A percentile compares a stretch with the other conserved stretches of the same genome.
Evolutionary conservation across 2,113 vertebrate species (phyloP).

Genomic region (Eonycteris spelaea): DNA sequence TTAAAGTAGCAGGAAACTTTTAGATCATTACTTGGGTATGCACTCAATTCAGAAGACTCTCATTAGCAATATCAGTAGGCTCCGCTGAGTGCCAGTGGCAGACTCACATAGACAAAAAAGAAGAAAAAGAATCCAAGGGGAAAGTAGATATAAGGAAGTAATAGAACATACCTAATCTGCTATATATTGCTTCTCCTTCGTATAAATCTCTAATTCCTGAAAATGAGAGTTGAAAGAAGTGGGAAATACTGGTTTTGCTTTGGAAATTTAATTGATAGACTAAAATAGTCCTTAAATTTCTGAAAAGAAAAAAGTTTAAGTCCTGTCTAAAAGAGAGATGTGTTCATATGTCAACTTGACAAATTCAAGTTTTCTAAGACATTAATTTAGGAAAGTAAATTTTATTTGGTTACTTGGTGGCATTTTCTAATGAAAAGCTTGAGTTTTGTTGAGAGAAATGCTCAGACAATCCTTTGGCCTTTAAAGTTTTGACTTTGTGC

Average conservation of each 20-base stretch:
- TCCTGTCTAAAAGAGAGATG: neutral
- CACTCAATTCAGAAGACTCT: neutral
- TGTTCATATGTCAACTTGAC: neutral
- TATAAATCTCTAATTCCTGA: neutral
- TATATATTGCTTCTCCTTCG: neutral
- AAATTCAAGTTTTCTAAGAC: slow-evolving; percentile 27
- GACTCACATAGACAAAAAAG: neutral
- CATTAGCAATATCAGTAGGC: neutral
- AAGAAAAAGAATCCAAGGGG: neutral
- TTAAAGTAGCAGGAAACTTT: slow-evolving; percentile 4
- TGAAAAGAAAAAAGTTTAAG: neutral
- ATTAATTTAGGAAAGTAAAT: slow-evolving; percentile 19
- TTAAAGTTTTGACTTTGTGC: neutral
- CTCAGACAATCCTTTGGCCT: neutral
- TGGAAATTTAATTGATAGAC: slow-evolving; percentile 7
- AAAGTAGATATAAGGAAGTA: neutral
- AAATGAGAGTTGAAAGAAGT: neutral
- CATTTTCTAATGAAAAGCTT: neutral
- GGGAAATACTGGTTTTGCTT: slow-evolving; percentile 10
- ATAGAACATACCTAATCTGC: neutral
- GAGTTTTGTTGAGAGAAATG: neutral
- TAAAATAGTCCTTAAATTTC: neutral
- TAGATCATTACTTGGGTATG: neutral
- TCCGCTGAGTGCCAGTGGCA: neutral
- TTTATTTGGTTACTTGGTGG: neutral